These are phyloP conservation scores for Etheostoma spectabile DNA, from an alignment of 2,113 vertebrate genomes.

Conservation along the genomic window DNA sequence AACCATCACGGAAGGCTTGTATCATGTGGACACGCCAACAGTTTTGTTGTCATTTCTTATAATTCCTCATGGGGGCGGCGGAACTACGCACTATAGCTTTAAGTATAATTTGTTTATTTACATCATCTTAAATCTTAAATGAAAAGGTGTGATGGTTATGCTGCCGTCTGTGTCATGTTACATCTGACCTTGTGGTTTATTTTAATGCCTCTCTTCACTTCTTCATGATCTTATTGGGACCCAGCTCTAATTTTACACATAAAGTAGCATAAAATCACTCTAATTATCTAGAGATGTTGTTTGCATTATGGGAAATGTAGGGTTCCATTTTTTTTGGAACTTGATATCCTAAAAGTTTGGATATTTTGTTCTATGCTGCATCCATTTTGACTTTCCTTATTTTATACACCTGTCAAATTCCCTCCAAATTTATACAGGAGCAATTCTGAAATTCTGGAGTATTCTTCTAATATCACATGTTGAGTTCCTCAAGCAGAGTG, in stretches of 20 bases:
- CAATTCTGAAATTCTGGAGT: neutral
- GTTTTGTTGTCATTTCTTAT: no score
- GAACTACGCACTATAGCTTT: no score
- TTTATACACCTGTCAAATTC: neutral
- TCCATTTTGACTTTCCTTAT: neutral
- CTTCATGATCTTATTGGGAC: neutral
- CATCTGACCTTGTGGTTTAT: neutral
- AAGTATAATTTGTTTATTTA: neutral
- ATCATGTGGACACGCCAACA: no score
- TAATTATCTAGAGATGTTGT: neutral
- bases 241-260: neutral
- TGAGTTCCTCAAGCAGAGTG: neutral
- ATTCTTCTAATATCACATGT: constrained; percentile 18
- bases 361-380: neutral
- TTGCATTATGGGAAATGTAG: constrained; percentile 7
- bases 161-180: neutral
- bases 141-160: neutral
- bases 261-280: neutral
- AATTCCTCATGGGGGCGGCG: no score
- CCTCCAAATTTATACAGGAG: neutral
- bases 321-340: neutral
- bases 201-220: neutral
- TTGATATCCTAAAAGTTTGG: neutral
- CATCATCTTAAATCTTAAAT: neutral
- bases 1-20: no score